Conservation (phyloP, 2,113 vertebrate species). For the Arizona elegans region DNA sequence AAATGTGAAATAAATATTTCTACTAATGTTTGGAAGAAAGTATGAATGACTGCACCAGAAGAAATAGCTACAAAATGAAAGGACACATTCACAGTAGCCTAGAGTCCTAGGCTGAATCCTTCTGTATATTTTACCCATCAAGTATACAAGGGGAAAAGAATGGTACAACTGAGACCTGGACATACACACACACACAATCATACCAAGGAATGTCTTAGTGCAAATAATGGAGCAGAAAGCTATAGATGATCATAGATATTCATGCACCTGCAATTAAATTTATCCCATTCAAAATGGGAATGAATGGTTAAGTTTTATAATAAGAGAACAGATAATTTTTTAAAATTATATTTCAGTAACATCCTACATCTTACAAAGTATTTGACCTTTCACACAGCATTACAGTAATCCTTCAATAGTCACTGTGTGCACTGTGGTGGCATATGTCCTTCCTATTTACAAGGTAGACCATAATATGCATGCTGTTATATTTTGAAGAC, state of each 20-base stretch:
- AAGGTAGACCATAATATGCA: neutral
- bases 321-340: neutral
- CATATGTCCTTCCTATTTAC: neutral
- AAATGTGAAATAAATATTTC: neutral
- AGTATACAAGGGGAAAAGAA: neutral
- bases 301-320: neutral
- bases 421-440: neutral
- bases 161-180: neutral
- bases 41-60: neutral
- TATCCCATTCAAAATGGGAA: neutral
- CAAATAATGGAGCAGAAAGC: neutral
- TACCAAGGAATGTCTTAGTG: accelerated
- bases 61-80: neutral
- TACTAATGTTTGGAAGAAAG: neutral
- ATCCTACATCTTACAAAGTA: neutral
- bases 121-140: neutral
- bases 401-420: neutral
- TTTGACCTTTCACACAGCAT: neutral
- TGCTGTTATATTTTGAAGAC: neutral
- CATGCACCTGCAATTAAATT: no score
- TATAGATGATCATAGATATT: neutral
- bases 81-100: neutral
- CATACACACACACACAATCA: neutral
- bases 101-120: neutral
- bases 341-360: neutral